Percentiles rank a stretch among this genome's conserved stretches.
phyloP scores from a whole-genome alignment of 2,797 vertebrate genomes.

The Karalla daura region DNA sequence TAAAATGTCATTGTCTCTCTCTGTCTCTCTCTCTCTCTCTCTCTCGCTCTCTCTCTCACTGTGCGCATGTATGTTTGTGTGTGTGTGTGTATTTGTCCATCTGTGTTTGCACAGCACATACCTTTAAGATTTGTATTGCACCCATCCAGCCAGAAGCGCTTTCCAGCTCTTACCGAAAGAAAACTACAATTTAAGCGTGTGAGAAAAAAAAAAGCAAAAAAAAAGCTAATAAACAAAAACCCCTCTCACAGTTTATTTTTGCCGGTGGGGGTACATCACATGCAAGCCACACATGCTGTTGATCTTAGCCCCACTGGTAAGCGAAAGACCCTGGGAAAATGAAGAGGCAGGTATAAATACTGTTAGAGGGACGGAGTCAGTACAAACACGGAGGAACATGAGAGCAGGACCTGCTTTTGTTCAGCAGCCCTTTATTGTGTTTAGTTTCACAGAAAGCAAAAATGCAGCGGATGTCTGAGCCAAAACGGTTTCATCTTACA shows the following conservation, averaged over 20 bases:
- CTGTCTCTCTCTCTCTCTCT: too few species aligned
- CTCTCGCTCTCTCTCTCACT: not conserved
- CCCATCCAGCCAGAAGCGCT: too few species aligned
- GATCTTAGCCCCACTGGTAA: not conserved
- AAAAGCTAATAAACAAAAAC: not conserved
- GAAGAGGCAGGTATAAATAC: not conserved
- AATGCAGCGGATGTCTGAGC: not conserved
- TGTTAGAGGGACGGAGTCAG: not conserved
- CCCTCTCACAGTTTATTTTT: not conserved
- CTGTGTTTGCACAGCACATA: not conserved
- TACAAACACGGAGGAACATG: not conserved
- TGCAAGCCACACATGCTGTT: not conserved
- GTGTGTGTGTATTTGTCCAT: too few species aligned
- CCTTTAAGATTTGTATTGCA: not conserved
- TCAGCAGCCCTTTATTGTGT: not conserved
- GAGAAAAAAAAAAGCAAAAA: too few species aligned
- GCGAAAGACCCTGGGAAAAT: not conserved
- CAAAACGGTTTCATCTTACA: not conserved
- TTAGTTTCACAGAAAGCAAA: not conserved
- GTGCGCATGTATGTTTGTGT: too few species aligned
- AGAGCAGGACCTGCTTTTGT: conserved; percentile 1
- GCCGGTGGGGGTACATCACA: not conserved
- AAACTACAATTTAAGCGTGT: too few species aligned
- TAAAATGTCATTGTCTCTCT: not conserved
- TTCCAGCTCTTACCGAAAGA: too few species aligned